These are phyloP conservation scores for Perdita meconis DNA, from an alignment of 2,888 invertebrate genomes.

Conservation along the genomic window DNA sequence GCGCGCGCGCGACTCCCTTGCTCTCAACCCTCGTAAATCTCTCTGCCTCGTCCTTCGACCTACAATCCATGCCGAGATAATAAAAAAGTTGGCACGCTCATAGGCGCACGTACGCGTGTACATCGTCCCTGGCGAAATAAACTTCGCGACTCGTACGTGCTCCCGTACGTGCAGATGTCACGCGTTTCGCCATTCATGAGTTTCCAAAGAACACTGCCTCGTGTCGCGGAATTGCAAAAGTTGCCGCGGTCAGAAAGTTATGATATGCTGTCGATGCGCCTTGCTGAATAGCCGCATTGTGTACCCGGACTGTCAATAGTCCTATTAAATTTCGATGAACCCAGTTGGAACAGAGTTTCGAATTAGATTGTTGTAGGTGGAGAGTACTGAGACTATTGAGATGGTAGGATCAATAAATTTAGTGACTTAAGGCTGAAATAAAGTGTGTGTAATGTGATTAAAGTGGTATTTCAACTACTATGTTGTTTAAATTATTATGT, in stretches of 20 bases:
- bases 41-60: slow-evolving; percentile 23
- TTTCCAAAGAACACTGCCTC: slow-evolving; percentile 15
- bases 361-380: too few relatives aligned
- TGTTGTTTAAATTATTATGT: too few relatives aligned
- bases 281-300: background rate
- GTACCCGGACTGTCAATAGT: background rate
- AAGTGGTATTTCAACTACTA: too few relatives aligned
- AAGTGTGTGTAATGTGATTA: too few relatives aligned
- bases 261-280: background rate
- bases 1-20: background rate
- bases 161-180: slow-evolving; percentile 35
- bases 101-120: slow-evolving; percentile 22
- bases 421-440: too few relatives aligned
- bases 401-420: too few relatives aligned
- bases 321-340: background rate
- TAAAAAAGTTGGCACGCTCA: slow-evolving; percentile 59
- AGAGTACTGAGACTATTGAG: too few relatives aligned
- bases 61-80: slow-evolving; percentile 47
- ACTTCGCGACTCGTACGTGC: slow-evolving; percentile 36
- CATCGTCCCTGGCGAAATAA: slow-evolving; percentile 48
- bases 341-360: too few relatives aligned
- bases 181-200: slow-evolving; percentile 26
- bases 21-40: slow-evolving; percentile 44
- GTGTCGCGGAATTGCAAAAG: background rate
- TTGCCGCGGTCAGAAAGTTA: background rate